Conservation (phyloP, 2,888 invertebrate species). For the Drosophila nigricruria region DNA sequence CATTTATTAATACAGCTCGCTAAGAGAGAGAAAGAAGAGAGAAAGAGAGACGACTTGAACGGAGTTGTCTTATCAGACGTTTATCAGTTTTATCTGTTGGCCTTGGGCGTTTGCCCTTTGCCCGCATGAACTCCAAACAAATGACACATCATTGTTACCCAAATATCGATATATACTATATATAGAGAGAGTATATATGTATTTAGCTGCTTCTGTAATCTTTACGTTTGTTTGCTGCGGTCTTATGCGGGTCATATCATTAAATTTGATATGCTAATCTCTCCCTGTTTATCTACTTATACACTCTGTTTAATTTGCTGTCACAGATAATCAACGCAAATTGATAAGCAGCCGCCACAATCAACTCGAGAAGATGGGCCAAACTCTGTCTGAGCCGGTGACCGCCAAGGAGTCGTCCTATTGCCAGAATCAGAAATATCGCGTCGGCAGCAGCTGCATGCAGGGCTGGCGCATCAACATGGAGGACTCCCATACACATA, state of each 20-base stretch:
- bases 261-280: conserved; percentile 67
- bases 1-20: conserved; percentile 23
- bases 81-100: conserved; percentile 39
- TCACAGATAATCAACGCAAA: conserved; percentile 40
- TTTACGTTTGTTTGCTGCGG: conserved; percentile 56
- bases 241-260: conserved; percentile 58
- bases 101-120: conserved; percentile 44
- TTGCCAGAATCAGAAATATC: conserved; percentile 89
- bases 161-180: conserved; percentile 2
- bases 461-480: conserved; percentile 99
- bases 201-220: conserved; percentile 2
- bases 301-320: conserved; percentile 7
- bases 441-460: conserved; percentile 98
- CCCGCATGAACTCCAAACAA: conserved; percentile 29
- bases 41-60: not conserved
- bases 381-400: conserved; percentile 98
- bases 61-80: conserved; percentile 44
- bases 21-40: not conserved
- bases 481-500: conserved; percentile 99
- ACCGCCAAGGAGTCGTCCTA: conserved; percentile 94
- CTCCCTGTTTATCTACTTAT: conserved; percentile 43
- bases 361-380: conserved; percentile 90
- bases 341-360: conserved; percentile 34
- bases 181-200: not conserved
- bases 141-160: not conserved